Base-by-base conservation (phyloP, 2,113 vertebrate genomes). In the Onychostoma macrolepis region DNA sequence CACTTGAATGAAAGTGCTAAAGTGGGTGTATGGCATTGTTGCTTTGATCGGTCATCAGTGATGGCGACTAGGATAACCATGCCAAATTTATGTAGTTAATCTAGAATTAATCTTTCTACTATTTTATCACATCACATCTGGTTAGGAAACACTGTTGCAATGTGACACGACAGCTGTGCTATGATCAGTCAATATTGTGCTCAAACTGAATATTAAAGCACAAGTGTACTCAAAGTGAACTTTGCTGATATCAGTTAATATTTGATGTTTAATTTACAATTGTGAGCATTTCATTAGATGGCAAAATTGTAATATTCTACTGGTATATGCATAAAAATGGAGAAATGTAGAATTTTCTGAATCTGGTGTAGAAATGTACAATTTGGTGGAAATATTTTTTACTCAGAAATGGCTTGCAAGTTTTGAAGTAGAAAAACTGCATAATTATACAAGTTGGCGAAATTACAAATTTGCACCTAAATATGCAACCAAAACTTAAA, bases 21-120 rank as follows among this genome's bases (percentile, higher is more conserved):
- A 36, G 33, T 38, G 36, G 33, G 30, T 7, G 6, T 61, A 12
- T 24, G 53, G 53, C 53, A 21, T 56, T 80, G 53, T 80, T 63
- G 33, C 24, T 80, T 80, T 80, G 78, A 80, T 43, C 56, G 63
- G 56, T 41, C 21, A n/a, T 58, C 12, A 61, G 19, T 38, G 33
- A 26, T 36, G 26, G 15, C 7, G 17, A 15, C 12, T 3, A 9
- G 17, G 36, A 21, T 58, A n/a, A 41, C 33, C 78, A 26, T 38
- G 30, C 3, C 30, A 56, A 33, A 80, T 4, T 15, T 41, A 12
- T 38, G 9, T 1, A 56, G 75, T 76, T 76, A 8, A n/a, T n/a
- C 24, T 48, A 15, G 10, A 30, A 26, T 53, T 12, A 5, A 19
- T 56, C 17, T 79, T 6, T 26, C n/a, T 26, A 26, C 13, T 9